Percentiles rank a stretch among this genome's conserved stretches.
These are phyloP conservation scores for Pachycephus smyrnensis DNA, from an alignment of 2,888 invertebrate species.

Conservation along the genomic window DNA sequence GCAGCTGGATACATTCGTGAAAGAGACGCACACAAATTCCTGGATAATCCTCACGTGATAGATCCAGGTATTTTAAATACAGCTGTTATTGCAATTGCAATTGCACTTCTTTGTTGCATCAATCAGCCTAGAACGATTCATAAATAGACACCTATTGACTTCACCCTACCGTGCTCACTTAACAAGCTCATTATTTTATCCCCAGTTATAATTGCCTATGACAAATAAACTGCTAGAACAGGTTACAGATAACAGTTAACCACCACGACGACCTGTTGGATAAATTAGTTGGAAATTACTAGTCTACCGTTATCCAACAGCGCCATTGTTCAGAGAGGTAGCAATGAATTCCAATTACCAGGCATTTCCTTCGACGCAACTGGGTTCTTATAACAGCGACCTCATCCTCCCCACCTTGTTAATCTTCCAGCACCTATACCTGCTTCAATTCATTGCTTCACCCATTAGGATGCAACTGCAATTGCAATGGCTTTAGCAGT, in stretches of 20 bases:
- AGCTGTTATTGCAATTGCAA: neutral
- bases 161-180: neutral
- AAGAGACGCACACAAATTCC: slow-evolving; percentile 79
- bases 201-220: neutral
- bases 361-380: neutral
- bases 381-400: neutral
- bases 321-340: neutral
- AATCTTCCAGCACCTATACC: neutral
- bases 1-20: slow-evolving; percentile 85
- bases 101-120: neutral
- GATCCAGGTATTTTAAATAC: slow-evolving; percentile 69
- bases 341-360: neutral
- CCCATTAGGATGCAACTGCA: neutral
- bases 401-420: neutral
- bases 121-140: neutral
- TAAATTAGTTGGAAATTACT: neutral
- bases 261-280: neutral
- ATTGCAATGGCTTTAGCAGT: neutral
- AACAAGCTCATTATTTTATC: neutral
- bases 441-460: neutral
- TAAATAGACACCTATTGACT: slow-evolving; percentile 12
- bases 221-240: neutral
- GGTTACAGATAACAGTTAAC: neutral
- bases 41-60: slow-evolving; percentile 79
- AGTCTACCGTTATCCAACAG: neutral